A percentile compares a stretch with the other conserved stretches of the same genome.
phyloP scores from a whole-genome alignment of 2,113 vertebrate genomes.

The Eira barbara region DNA sequence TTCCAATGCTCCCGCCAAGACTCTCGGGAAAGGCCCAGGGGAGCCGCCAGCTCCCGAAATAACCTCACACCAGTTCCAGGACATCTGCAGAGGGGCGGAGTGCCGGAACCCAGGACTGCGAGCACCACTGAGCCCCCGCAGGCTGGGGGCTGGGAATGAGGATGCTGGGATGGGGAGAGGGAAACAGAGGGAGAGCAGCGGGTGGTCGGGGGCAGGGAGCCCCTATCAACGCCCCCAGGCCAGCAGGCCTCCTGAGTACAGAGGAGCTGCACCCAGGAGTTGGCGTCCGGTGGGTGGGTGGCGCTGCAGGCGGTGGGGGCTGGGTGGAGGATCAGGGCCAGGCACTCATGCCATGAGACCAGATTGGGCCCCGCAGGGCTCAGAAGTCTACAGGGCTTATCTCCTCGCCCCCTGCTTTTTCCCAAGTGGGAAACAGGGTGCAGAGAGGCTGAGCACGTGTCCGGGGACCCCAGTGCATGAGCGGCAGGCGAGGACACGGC shows the following conservation, averaged over 20 bases:
- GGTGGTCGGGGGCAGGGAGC: background rate
- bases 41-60: conserved; percentile 53
- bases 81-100: conserved; percentile 33
- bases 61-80: background rate
- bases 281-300: background rate
- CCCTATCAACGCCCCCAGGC: background rate
- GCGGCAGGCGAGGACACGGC: background rate
- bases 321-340: rapidly evolving
- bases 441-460: background rate
- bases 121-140: rapidly evolving
- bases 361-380: too few species aligned
- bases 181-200: background rate
- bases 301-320: background rate
- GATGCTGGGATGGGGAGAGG: background rate
- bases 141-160: background rate
- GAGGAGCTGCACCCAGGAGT: background rate
- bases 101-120: background rate
- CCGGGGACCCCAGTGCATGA: background rate
- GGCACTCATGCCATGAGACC: background rate
- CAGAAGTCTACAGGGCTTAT: background rate
- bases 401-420: background rate
- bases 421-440: background rate
- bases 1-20: background rate
- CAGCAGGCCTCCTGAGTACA: background rate
- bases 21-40: conserved; percentile 49